Base-by-base conservation (phyloP, 2,888 invertebrate species). In the Rhagonycha lutea region DNA sequence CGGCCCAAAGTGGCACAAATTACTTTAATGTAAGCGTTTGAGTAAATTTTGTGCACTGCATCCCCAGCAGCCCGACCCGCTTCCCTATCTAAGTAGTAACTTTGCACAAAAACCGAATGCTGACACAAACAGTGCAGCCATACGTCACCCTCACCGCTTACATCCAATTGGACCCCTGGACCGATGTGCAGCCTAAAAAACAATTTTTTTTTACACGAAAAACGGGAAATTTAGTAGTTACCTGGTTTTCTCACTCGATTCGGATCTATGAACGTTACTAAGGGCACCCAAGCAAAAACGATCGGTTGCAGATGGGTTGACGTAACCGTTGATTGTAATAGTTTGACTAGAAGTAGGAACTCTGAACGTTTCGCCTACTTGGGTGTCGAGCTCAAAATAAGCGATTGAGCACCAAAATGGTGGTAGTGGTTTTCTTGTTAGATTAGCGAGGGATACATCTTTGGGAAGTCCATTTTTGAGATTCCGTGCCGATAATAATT, bases 371-470 rank as follows among this genome's bases (percentile, higher is more conserved):
- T 96, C 96, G 0, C 96, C 95, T 71, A 98, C 97, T 89, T 99
- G 99, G 28, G 98, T 97, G 86, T 99, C 99, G 79, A 99, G 89
- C 88, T 99, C 99, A 88, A 99, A 99, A 88, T 99, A 99, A 0
- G 98, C 97, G 70, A 99, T 97, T 0, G 98, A 98, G 87, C 99
- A 99, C 99, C 99, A 99, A 88, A 97, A 98, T 86, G 99, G 98
- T 0, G 98, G 98, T 2, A 95, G 94, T 1, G 96, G 96, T 85
- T 97, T 97, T 75, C 93, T 93, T 0, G 97, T 97, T 23, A 97
- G 88, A 26, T 76, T 93, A 9, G 91, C 90, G 0, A 88, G 85
- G 72, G 85, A 86, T 61, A 89, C 88, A 61, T 89, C 90, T 73
- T 88, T 86, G 12, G 86, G 85, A 11, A 86, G 80, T 79, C 86